phyloP scores from a whole-genome alignment of 2,888 invertebrate genomes.

The Apotomis betuletana region DNA sequence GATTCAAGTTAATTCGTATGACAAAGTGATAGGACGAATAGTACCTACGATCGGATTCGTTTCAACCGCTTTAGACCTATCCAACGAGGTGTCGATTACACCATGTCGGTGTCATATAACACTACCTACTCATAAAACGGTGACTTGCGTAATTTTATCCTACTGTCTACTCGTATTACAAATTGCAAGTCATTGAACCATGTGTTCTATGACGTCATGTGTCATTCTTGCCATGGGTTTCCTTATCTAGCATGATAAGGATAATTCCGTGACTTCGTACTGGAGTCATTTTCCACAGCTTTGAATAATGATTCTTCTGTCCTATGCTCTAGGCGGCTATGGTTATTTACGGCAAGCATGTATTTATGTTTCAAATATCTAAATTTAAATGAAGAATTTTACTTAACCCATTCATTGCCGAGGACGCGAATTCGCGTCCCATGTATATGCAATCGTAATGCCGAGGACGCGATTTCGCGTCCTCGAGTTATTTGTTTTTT shows the following conservation, averaged over 20 bases:
- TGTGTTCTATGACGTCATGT: slow-evolving; percentile 12
- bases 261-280: not conserved
- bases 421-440: no score
- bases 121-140: slow-evolving; percentile 25
- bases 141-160: slow-evolving; percentile 26
- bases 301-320: no score
- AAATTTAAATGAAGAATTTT: no score
- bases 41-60: not conserved
- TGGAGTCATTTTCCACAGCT: no score
- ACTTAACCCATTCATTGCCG: no score
- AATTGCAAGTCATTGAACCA: slow-evolving; percentile 20
- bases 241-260: slow-evolving; percentile 10
- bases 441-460: no score
- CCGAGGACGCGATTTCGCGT: no score
- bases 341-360: no score
- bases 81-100: slow-evolving; percentile 7
- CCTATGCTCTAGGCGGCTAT: no score
- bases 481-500: no score
- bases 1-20: not conserved
- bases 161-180: not conserved
- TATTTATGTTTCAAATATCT: no score
- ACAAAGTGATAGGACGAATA: not conserved
- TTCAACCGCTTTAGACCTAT: slow-evolving; percentile 11
- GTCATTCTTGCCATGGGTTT: not conserved
- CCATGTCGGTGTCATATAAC: slow-evolving; percentile 14